Percentiles rank a stretch among this genome's conserved stretches.
Conservation (phyloP, 2,888 invertebrate genomes). For the Chydorus sphaericus region DNA sequence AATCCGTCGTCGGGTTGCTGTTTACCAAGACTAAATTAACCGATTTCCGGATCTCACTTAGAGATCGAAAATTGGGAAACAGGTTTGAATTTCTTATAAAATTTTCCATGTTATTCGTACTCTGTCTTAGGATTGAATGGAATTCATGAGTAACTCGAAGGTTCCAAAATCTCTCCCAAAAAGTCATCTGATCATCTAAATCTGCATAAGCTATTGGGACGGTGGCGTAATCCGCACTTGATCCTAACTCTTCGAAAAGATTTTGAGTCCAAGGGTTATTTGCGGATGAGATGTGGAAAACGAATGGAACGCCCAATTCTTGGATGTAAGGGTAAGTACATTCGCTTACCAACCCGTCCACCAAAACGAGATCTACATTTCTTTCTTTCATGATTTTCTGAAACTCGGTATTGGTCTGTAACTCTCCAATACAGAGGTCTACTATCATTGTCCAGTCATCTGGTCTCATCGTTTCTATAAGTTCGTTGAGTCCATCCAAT, state of each 20-base stretch:
- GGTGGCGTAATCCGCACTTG: neutral
- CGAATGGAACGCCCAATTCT: neutral
- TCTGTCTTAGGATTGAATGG: neutral
- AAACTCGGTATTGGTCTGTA: neutral
- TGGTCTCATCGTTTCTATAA: neutral
- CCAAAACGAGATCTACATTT: neutral
- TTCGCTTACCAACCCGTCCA: neutral
- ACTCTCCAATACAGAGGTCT: neutral
- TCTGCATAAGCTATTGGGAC: neutral
- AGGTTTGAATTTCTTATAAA: neutral
- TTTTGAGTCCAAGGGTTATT: neutral
- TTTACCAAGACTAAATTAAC: neutral
- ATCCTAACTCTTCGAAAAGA: neutral
- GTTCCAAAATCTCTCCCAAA: neutral
- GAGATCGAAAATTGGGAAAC: neutral
- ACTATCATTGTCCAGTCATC: neutral
- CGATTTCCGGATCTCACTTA: neutral
- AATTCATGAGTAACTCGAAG: constrained; percentile 18
- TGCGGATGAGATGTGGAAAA: neutral
- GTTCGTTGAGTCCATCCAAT: constrained; percentile 37
- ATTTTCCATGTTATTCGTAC: neutral
- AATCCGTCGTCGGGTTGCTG: neutral
- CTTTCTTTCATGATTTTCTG: neutral
- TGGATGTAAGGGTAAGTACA: neutral
- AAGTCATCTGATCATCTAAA: neutral